Evolutionary conservation across 2,888 invertebrate genomes (phyloP).

Genomic region (Sycophila texana): DNA sequence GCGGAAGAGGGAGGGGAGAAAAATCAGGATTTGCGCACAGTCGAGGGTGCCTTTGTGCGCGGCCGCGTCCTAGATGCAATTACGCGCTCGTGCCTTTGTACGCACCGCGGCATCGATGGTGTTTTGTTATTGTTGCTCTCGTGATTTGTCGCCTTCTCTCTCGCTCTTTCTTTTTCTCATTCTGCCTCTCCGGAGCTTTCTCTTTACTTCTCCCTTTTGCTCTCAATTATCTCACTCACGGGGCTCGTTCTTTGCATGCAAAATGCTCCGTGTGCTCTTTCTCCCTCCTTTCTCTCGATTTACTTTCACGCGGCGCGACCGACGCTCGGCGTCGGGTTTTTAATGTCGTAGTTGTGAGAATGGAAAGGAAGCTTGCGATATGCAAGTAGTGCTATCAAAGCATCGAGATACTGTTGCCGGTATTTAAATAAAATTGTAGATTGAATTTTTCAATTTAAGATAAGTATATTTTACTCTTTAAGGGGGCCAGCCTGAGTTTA

Average conservation of each 20-base stretch:
- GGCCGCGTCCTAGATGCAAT: slow-evolving; percentile 63
- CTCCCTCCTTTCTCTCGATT: neutral
- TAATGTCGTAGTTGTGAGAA: neutral
- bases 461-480: too few relatives aligned
- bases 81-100: slow-evolving; percentile 63
- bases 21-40: slow-evolving; percentile 60
- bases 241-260: slow-evolving; percentile 15
- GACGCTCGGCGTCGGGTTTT: neutral
- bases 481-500: too few relatives aligned
- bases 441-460: neutral
- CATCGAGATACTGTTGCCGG: neutral
- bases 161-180: slow-evolving; percentile 42
- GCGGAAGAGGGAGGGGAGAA: neutral
- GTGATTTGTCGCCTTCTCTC: slow-evolving; percentile 31
- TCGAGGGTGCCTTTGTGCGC: slow-evolving; percentile 69
- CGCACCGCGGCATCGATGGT: slow-evolving; percentile 65
- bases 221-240: slow-evolving; percentile 42
- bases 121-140: slow-evolving; percentile 72
- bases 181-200: neutral
- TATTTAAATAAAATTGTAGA: neutral
- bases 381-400: neutral
- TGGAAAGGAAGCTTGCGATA: neutral
- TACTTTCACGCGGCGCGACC: neutral
- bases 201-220: neutral
- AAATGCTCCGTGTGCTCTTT: slow-evolving; percentile 9